Conservation (phyloP, 2,797 vertebrate species). For the Rhadinocentrus ornatus region DNA sequence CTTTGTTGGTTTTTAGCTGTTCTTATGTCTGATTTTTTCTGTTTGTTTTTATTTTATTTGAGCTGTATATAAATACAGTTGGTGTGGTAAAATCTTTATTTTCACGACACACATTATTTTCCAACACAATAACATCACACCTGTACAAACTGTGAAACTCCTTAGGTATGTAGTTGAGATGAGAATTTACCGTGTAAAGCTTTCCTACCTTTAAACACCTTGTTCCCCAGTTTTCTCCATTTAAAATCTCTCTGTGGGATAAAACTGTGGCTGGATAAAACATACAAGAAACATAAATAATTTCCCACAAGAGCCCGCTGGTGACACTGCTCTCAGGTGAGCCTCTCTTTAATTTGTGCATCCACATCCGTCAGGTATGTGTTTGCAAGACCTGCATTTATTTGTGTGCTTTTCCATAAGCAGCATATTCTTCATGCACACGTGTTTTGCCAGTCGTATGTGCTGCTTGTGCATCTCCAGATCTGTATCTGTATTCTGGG, state of each 20-base stretch:
- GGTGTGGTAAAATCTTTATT: too few relatives aligned
- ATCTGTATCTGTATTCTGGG: conserved; percentile 35
- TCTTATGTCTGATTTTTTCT: too few relatives aligned
- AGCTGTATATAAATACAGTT: too few relatives aligned
- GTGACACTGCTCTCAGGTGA: neutral
- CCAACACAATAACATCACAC: too few relatives aligned
- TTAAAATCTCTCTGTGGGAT: neutral
- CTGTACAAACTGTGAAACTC: neutral
- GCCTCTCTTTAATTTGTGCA: conserved; percentile 1
- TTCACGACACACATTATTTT: too few relatives aligned
- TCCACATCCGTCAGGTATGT: conserved; percentile 4
- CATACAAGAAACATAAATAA: too few relatives aligned
- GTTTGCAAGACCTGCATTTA: conserved; percentile 8
- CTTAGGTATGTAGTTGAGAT: too few relatives aligned
- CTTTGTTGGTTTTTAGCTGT: too few relatives aligned
- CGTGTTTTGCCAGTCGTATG: neutral
- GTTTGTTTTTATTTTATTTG: too few relatives aligned
- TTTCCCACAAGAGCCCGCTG: neutral
- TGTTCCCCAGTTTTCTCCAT: too few relatives aligned
- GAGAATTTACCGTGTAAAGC: too few relatives aligned
- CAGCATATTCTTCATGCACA: neutral
- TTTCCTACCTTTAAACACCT: too few relatives aligned
- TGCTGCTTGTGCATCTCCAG: conserved; percentile 2
- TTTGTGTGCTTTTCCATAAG: neutral
- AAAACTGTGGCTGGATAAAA: neutral